A percentile compares a stretch with the other conserved stretches of the same genome.
Conservation (phyloP, 2,797 vertebrate genomes). For the Geotrypetes seraphini region DNA sequence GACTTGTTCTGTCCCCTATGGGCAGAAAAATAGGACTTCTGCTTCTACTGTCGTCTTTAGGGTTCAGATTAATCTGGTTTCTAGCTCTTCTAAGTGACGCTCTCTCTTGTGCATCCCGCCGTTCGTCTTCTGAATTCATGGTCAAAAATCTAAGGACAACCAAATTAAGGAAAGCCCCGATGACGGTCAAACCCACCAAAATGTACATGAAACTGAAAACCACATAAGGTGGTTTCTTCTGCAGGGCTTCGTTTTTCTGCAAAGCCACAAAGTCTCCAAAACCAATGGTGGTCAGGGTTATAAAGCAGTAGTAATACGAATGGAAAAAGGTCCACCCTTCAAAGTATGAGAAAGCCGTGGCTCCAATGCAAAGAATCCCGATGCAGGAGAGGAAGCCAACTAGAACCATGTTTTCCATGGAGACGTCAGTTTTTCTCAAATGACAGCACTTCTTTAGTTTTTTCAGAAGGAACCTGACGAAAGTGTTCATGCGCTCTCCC, state of each 20-base stretch:
- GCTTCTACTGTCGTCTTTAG: constrained; percentile 39
- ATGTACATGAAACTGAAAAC: constrained; percentile 97
- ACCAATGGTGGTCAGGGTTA: constrained; percentile 93
- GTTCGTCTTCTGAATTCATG: constrained; percentile 78
- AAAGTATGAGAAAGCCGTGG: constrained; percentile 82
- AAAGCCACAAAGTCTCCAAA: constrained; percentile 95
- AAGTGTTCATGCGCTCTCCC: constrained; percentile 90
- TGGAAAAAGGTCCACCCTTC: constrained; percentile 97
- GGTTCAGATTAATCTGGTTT: constrained; percentile 32
- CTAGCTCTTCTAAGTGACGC: constrained; percentile 63
- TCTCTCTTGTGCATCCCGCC: constrained; percentile 67
- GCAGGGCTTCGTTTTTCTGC: constrained; percentile 87
- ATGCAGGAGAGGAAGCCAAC: constrained; percentile 88
- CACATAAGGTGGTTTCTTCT: constrained; percentile 86
- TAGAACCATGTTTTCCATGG: constrained; percentile 92
- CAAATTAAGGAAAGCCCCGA: constrained; percentile 90
- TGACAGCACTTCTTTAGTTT: constrained; percentile 77
- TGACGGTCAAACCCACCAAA: constrained; percentile 84
- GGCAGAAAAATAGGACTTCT: constrained; percentile 70
- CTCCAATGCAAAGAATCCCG: constrained; percentile 81
- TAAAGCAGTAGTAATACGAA: constrained; percentile 95
- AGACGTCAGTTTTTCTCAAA: constrained; percentile 70
- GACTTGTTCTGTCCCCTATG: constrained; percentile 72
- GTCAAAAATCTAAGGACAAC: constrained; percentile 91
- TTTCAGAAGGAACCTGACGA: constrained; percentile 78